phyloP scores from a whole-genome alignment of 2,888 invertebrate genomes.

The Ctenicera cuprea region DNA sequence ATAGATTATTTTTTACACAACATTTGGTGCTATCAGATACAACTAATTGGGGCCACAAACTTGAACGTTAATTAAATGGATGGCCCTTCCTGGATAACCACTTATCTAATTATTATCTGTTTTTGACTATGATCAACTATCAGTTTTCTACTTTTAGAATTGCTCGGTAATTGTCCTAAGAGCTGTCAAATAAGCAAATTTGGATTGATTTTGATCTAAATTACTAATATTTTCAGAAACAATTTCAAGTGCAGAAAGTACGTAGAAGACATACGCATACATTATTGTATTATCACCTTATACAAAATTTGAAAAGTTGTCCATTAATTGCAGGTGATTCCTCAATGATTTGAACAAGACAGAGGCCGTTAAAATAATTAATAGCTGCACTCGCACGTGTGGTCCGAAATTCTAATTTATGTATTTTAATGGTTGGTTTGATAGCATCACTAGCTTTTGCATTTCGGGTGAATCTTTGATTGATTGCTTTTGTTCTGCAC shows the following conservation, averaged over 20 bases:
- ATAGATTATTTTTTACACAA: constrained; percentile 58
- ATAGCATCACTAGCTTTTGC: constrained; percentile 21
- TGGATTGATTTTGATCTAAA: neutral
- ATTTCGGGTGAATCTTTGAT: constrained; percentile 15
- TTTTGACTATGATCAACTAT: constrained; percentile 35
- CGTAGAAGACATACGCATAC: too few relatives aligned
- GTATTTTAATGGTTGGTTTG: constrained; percentile 25
- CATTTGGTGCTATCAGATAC: constrained; percentile 57
- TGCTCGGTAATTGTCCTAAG: constrained; percentile 11
- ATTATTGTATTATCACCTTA: too few relatives aligned
- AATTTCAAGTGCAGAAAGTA: too few relatives aligned
- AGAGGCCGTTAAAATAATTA: constrained; percentile 23
- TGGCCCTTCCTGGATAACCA: constrained; percentile 43
- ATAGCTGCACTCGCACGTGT: constrained; percentile 26
- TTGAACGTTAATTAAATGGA: constrained; percentile 53
- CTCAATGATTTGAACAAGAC: constrained; percentile 3
- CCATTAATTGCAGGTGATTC: neutral
- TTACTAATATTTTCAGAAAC: too few relatives aligned
- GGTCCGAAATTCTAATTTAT: constrained; percentile 34
- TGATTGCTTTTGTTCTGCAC: constrained; percentile 15
- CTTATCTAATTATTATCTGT: constrained; percentile 48
- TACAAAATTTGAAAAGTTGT: neutral
- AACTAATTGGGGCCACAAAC: constrained; percentile 55
- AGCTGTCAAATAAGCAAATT: too few relatives aligned
- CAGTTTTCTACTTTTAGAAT: constrained; percentile 37